A percentile compares a stretch with the other conserved stretches of the same genome.
Evolutionary conservation across 2,113 vertebrate species (phyloP).

Genomic region (Equus przewalskii): DNA sequence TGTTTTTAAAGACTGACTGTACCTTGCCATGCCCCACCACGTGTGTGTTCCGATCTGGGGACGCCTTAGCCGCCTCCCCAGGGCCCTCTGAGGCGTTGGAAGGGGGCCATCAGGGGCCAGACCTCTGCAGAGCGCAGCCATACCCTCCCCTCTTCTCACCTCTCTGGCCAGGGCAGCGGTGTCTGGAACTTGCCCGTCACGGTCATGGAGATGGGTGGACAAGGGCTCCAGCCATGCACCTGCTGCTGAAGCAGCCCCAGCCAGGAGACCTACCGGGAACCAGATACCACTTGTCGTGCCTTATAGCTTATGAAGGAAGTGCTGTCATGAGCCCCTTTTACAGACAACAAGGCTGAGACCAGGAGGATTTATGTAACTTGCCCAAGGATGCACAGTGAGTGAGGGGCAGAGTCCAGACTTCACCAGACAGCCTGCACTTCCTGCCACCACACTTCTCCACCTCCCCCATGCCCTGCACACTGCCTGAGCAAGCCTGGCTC

Average conservation of each 20-base stretch:
- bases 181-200: background rate
- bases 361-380: no score
- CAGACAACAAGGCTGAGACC: background rate
- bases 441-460: background rate
- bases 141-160: background rate
- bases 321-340: background rate
- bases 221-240: background rate
- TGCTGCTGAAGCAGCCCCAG: background rate
- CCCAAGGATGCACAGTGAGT: background rate
- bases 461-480: accelerated
- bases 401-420: background rate
- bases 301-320: background rate
- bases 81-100: background rate
- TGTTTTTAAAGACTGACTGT: constrained; percentile 26
- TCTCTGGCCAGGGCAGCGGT: background rate
- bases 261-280: background rate
- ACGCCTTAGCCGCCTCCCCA: background rate
- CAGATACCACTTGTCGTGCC: background rate
- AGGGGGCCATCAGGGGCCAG: accelerated
- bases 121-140: no score
- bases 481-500: background rate
- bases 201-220: background rate
- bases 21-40: background rate
- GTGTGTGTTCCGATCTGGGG: constrained; percentile 40
- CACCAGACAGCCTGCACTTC: background rate